Conservation (phyloP, 2,888 invertebrate genomes). For the Abrostola tripartita region DNA sequence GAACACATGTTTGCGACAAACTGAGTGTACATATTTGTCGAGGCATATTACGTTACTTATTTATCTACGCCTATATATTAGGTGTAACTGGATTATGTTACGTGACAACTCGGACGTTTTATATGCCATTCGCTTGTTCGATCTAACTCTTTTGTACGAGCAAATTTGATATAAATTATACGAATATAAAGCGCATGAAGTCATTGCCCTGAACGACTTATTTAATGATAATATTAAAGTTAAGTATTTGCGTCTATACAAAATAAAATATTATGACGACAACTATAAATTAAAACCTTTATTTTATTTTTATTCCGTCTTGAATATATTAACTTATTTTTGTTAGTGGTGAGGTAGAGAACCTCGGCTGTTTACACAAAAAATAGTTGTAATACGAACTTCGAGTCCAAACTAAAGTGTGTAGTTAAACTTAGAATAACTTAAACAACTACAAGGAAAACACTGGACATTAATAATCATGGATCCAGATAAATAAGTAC, state of each 20-base stretch:
- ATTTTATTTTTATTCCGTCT: constrained; percentile 20
- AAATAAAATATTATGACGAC: constrained; percentile 1
- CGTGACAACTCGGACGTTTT: constrained; percentile 30
- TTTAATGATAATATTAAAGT: not conserved
- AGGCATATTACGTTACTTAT: constrained; percentile 55
- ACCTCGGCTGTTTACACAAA: constrained; percentile 20
- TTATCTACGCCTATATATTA: constrained; percentile 42
- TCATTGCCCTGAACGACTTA: not conserved
- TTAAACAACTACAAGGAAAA: constrained; percentile 19
- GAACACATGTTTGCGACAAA: constrained; percentile 63
- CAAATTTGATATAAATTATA: no score
- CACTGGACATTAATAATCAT: constrained; percentile 16
- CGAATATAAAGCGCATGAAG: no score
- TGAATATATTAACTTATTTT: constrained; percentile 30
- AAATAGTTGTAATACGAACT: constrained; percentile 17
- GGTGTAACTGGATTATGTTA: constrained; percentile 28
- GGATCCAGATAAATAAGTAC: constrained; percentile 33
- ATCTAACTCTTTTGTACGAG: constrained; percentile 2
- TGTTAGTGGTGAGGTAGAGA: constrained; percentile 23
- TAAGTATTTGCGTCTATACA: not conserved
- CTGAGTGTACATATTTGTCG: constrained; percentile 54
- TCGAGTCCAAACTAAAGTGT: constrained; percentile 22
- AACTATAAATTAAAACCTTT: constrained; percentile 17
- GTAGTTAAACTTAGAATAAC: constrained; percentile 9
- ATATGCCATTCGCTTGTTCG: constrained; percentile 10